Conservation (phyloP, 2,797 vertebrate genomes). For the Microcaecilia unicolor region DNA sequence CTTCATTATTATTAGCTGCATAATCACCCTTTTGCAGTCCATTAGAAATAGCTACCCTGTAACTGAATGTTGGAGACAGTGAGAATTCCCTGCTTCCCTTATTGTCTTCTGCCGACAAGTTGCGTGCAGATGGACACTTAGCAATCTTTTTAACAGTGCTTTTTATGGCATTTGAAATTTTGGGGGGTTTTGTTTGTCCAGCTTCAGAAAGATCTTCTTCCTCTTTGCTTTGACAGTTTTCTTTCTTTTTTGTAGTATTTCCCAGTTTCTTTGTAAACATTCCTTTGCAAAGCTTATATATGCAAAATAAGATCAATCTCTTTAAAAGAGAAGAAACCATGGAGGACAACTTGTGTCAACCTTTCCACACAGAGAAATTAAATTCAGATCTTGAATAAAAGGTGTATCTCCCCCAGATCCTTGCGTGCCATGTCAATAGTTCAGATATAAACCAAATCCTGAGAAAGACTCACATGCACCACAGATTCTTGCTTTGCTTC, state of each 20-base stretch:
- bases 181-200: constrained; percentile 70
- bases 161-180: constrained; percentile 82
- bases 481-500: constrained; percentile 45
- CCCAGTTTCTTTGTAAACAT: constrained; percentile 99
- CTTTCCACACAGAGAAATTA: constrained; percentile 33
- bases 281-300: constrained; percentile 97
- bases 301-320: constrained; percentile 77
- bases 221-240: constrained; percentile 75
- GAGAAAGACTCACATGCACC: constrained; percentile 19
- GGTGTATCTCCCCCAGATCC: constrained; percentile 22
- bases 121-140: constrained; percentile 84
- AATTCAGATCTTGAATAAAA: constrained; percentile 12
- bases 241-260: constrained; percentile 88
- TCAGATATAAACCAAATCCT: constrained; percentile 34
- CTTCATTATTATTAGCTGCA: constrained; percentile 71
- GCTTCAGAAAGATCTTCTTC: constrained; percentile 68
- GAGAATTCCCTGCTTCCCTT: constrained; percentile 77
- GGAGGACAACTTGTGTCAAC: constrained; percentile 61
- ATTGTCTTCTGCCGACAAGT: constrained; percentile 80
- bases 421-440: too few relatives aligned
- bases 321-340: constrained; percentile 92
- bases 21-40: constrained; percentile 75
- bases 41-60: constrained; percentile 93
- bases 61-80: constrained; percentile 94
- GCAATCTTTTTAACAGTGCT: constrained; percentile 89